Percentiles rank a stretch among this genome's conserved stretches.
Conservation (phyloP, 2,888 invertebrate species). For the Carabus problematicus region DNA sequence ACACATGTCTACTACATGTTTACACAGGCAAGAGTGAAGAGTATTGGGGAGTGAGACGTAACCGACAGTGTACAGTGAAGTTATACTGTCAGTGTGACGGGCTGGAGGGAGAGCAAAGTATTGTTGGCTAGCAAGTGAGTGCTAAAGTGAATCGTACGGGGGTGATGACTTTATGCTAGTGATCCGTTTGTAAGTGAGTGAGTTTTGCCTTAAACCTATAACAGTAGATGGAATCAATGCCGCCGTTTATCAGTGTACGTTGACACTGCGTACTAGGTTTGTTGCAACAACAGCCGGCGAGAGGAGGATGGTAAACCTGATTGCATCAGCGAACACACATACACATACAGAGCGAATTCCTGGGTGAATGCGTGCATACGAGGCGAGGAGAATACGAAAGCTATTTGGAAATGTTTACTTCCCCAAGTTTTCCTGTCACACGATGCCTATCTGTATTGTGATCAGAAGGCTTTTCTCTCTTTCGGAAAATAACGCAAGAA, state of each 20-base stretch:
- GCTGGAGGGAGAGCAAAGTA: slow-evolving; percentile 8
- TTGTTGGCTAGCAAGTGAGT: background rate
- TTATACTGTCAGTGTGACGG: background rate
- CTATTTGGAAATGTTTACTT: slow-evolving; percentile 42
- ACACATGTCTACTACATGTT: slow-evolving; percentile 42
- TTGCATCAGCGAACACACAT: background rate
- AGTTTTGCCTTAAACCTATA: slow-evolving; percentile 29
- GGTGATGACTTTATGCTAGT: slow-evolving; percentile 4
- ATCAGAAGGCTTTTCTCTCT: slow-evolving; percentile 37
- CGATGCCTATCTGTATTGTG: slow-evolving; percentile 42
- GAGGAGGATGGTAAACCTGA: too few species aligned
- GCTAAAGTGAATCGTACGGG: background rate
- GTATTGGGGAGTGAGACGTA: too few species aligned
- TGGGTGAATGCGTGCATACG: background rate
- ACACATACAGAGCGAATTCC: background rate
- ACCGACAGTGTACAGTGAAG: too few species aligned
- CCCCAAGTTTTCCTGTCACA: slow-evolving; percentile 40
- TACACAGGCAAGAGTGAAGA: slow-evolving; percentile 20
- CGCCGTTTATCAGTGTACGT: slow-evolving; percentile 19
- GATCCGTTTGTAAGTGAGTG: slow-evolving; percentile 10
- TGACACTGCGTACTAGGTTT: background rate
- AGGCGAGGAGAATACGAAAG: slow-evolving; percentile 29
- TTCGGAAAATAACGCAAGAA: slow-evolving; percentile 38
- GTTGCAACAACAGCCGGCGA: background rate
- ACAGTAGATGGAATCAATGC: slow-evolving; percentile 40